Evolutionary conservation across 2,888 invertebrate genomes (phyloP).

Genomic region (Ichneumoninae sp.): DNA sequence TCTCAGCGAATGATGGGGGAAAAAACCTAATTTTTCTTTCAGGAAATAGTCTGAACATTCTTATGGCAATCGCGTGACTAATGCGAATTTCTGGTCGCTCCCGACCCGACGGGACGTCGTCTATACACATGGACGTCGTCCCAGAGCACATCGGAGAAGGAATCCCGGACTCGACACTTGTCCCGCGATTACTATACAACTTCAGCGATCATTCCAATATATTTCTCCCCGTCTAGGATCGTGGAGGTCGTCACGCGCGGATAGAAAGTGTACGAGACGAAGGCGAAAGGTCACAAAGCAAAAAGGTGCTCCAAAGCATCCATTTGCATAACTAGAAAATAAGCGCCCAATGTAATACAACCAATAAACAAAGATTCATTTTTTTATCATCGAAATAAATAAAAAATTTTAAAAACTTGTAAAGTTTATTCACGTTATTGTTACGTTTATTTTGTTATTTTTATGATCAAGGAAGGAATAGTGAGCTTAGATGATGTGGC

Average conservation of each 20-base stretch:
- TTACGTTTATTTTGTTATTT: background rate
- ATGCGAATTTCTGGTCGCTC: background rate
- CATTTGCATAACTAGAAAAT: conserved; percentile 7
- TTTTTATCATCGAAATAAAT: background rate
- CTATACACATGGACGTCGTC: background rate
- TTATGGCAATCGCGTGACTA: background rate
- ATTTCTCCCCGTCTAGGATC: conserved; percentile 9
- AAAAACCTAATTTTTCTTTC: background rate
- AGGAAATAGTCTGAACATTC: background rate
- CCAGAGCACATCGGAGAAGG: background rate
- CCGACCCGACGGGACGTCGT: background rate
- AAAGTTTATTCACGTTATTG: background rate
- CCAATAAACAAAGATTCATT: background rate
- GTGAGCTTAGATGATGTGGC: background rate
- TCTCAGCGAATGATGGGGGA: too few relatives aligned
- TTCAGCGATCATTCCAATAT: background rate
- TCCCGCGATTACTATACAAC: background rate
- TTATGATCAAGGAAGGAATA: background rate
- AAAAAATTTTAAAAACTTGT: too few relatives aligned
- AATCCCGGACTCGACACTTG: background rate
- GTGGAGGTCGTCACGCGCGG: conserved; percentile 53
- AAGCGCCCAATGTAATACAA: conserved; percentile 8
- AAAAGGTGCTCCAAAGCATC: background rate
- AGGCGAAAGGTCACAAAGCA: conserved; percentile 51
- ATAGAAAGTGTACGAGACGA: conserved; percentile 61